phyloP scores from a whole-genome alignment of 1,140 invertebrate species.

The Diabrotica undecimpunctata region DNA sequence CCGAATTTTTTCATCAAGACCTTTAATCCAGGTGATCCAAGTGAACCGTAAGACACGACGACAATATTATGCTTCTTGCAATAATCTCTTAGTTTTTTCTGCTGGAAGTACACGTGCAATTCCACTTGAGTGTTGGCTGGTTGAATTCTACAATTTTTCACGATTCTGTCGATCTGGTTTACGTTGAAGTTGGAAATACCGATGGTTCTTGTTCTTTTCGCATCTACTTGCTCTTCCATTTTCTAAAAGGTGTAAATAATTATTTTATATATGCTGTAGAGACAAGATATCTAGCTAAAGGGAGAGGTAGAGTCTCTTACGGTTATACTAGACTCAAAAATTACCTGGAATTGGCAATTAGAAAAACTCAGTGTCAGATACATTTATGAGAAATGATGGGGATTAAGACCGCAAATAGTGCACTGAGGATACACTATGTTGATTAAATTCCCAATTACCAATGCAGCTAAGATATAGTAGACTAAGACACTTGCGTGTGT shows the following conservation, averaged over 20 bases:
- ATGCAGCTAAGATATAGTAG: too few species aligned
- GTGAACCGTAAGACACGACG: slow-evolving; percentile 76
- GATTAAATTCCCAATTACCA: too few species aligned
- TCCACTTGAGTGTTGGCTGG: slow-evolving; percentile 75
- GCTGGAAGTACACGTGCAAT: slow-evolving; percentile 77
- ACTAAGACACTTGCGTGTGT: too few species aligned
- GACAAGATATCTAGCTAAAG: too few species aligned
- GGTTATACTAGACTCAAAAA: too few species aligned
- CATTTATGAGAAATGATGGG: too few species aligned
- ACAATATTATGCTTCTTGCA: slow-evolving; percentile 68
- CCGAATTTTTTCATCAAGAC: slow-evolving; percentile 48
- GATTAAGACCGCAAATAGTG: too few species aligned
- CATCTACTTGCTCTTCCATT: slow-evolving; percentile 68
- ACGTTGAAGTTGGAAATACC: slow-evolving; percentile 77
- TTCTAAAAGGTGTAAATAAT: slow-evolving; percentile 49
- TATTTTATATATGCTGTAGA: too few species aligned
- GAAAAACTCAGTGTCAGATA: too few species aligned
- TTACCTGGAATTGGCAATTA: too few species aligned
- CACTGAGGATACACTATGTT: too few species aligned
- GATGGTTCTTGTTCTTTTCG: slow-evolving; percentile 62
- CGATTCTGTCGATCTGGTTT: slow-evolving; percentile 62
- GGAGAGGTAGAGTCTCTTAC: too few species aligned
- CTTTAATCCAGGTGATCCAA: slow-evolving; percentile 66
- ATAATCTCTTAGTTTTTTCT: slow-evolving; percentile 66
- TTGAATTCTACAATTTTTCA: slow-evolving; percentile 60